These are phyloP conservation scores for Pyrochroa serraticornis DNA, from an alignment of 2,888 invertebrate genomes.

Conservation along the genomic window DNA sequence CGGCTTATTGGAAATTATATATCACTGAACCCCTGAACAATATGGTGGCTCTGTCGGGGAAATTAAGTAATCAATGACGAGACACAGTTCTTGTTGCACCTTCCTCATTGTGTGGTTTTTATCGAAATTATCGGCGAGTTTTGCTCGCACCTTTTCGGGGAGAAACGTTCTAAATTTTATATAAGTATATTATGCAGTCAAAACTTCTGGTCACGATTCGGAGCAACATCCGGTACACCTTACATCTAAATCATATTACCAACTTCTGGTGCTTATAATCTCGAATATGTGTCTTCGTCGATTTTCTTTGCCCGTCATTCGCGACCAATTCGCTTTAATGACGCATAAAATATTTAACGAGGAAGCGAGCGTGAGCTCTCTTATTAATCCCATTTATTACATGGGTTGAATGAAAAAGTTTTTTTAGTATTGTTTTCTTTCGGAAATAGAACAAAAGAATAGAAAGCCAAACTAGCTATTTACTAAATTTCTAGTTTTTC, in stretches of 20 bases:
- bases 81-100: slow-evolving; percentile 21
- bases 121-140: neutral
- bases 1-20: slow-evolving; percentile 49
- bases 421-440: no score
- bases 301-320: slow-evolving; percentile 30
- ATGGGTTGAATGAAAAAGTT: no score
- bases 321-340: slow-evolving; percentile 24
- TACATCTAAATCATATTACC: slow-evolving; percentile 57
- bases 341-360: slow-evolving; percentile 21
- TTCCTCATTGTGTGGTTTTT: slow-evolving; percentile 17
- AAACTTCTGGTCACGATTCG: slow-evolving; percentile 56
- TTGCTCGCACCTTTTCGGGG: slow-evolving; percentile 7
- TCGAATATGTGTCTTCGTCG: slow-evolving; percentile 41
- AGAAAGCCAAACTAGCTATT: no score
- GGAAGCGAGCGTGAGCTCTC: slow-evolving; percentile 1
- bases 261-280: slow-evolving; percentile 47
- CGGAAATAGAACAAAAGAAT: no score
- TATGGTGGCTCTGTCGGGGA: slow-evolving; percentile 17
- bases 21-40: slow-evolving; percentile 38
- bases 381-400: no score
- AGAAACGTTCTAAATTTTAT: slow-evolving; percentile 47
- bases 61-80: slow-evolving; percentile 31
- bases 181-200: slow-evolving; percentile 56
- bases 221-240: slow-evolving; percentile 55
- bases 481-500: no score